phyloP scores from a whole-genome alignment of 2,888 invertebrate species.

The Ochlodes sylvanus region DNA sequence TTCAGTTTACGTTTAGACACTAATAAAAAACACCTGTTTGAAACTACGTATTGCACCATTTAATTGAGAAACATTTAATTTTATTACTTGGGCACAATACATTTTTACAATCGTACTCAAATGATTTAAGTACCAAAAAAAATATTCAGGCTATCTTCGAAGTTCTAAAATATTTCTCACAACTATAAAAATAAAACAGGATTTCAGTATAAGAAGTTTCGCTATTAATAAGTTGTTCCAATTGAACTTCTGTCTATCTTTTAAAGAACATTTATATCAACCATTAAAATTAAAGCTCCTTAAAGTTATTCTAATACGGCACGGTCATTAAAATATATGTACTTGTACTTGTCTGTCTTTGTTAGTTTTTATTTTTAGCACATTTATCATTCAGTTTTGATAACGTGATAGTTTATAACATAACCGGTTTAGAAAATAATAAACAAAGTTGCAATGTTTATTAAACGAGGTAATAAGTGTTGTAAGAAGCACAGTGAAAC shows the following conservation, averaged over 20 bases:
- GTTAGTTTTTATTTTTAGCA: slow-evolving; percentile 68
- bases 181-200: slow-evolving; percentile 47
- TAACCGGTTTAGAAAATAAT: slow-evolving; percentile 71
- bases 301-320: slow-evolving; percentile 59
- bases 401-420: slow-evolving; percentile 54
- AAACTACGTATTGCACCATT: neutral
- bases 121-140: neutral
- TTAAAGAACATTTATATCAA: slow-evolving; percentile 62
- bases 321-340: slow-evolving; percentile 73
- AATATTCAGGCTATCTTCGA: neutral
- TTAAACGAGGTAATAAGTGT: slow-evolving; percentile 80
- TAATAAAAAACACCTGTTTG: slow-evolving; percentile 23
- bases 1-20: too few relatives aligned
- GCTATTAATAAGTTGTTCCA: slow-evolving; percentile 43
- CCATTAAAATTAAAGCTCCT: slow-evolving; percentile 77
- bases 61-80: slow-evolving; percentile 6
- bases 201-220: slow-evolving; percentile 25
- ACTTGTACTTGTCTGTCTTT: slow-evolving; percentile 69
- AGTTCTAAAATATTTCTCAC: slow-evolving; percentile 52
- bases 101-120: neutral
- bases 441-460: slow-evolving; percentile 83
- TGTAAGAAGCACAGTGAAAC: slow-evolving; percentile 40
- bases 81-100: neutral
- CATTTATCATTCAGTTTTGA: slow-evolving; percentile 60
- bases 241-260: slow-evolving; percentile 52